Percentiles rank a stretch among this genome's conserved stretches.
phyloP scores from a whole-genome alignment of 2,113 vertebrate genomes.

The Phrynosoma platyrhinos region DNA sequence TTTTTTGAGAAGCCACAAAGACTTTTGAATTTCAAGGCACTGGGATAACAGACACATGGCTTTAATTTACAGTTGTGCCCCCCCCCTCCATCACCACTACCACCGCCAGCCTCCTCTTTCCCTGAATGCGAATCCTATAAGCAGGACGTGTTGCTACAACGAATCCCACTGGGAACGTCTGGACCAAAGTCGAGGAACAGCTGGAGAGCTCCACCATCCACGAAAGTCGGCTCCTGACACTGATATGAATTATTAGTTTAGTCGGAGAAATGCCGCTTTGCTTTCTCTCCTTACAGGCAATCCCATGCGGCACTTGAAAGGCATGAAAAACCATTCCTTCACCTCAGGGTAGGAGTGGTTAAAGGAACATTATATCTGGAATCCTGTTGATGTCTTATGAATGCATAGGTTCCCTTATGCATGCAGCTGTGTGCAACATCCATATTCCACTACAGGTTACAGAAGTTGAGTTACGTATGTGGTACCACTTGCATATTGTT shows the following conservation, averaged over 20 bases:
- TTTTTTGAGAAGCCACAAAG: slow-evolving; percentile 74
- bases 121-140: slow-evolving; percentile 78
- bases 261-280: slow-evolving; percentile 72
- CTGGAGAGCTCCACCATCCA: slow-evolving; percentile 74
- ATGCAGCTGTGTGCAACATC: no score
- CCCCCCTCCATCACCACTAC: neutral
- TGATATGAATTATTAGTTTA: slow-evolving; percentile 79
- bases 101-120: slow-evolving; percentile 9
- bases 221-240: slow-evolving; percentile 78
- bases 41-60: slow-evolving; percentile 75
- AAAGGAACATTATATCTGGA: slow-evolving; percentile 46
- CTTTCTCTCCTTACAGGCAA: slow-evolving; percentile 69
- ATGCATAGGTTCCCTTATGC: no score
- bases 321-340: slow-evolving; percentile 69
- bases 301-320: slow-evolving; percentile 75
- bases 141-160: slow-evolving; percentile 78
- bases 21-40: slow-evolving; percentile 74
- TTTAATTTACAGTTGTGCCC: slow-evolving; percentile 81
- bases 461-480: no score
- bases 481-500: no score
- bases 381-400: no score
- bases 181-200: slow-evolving; percentile 74
- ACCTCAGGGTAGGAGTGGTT: slow-evolving; percentile 64
- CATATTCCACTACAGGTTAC: no score
- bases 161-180: slow-evolving; percentile 75